Evolutionary conservation across 2,113 vertebrate genomes (phyloP).

Genomic region (Melierax canorus): DNA sequence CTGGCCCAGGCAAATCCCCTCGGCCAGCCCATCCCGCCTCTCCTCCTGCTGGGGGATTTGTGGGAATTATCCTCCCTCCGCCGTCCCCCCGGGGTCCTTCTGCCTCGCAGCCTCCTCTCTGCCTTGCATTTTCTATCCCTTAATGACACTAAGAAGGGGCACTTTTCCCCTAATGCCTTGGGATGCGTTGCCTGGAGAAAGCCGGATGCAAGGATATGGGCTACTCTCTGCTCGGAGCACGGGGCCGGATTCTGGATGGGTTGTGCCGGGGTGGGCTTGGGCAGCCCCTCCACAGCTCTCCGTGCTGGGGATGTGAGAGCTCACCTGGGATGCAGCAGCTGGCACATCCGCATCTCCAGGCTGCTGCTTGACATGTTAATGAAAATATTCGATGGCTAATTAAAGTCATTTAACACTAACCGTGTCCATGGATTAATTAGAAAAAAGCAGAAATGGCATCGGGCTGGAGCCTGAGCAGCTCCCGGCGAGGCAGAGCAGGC

Average conservation of each 20-base stretch:
- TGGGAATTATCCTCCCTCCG: neutral
- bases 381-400: neutral
- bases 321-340: neutral
- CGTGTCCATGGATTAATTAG: neutral
- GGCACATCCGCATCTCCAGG: neutral
- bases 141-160: neutral
- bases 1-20: neutral
- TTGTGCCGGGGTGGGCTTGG: neutral
- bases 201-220: accelerated
- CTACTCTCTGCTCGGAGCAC: accelerated
- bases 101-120: neutral
- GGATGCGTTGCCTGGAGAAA: accelerated
- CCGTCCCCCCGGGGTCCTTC: neutral
- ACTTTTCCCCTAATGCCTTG: neutral
- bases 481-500: accelerated
- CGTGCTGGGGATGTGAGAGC: accelerated
- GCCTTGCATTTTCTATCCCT: neutral
- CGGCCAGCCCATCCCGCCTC: neutral
- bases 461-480: neutral
- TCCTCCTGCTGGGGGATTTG: neutral
- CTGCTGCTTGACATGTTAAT: accelerated
- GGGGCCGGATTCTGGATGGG: neutral
- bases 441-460: neutral
- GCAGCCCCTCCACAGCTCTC: neutral
- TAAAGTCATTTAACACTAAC: accelerated